Percentiles rank a stretch among this genome's conserved stretches.
Conservation (phyloP, 2,888 invertebrate species). For the Prenolepis imparis region DNA sequence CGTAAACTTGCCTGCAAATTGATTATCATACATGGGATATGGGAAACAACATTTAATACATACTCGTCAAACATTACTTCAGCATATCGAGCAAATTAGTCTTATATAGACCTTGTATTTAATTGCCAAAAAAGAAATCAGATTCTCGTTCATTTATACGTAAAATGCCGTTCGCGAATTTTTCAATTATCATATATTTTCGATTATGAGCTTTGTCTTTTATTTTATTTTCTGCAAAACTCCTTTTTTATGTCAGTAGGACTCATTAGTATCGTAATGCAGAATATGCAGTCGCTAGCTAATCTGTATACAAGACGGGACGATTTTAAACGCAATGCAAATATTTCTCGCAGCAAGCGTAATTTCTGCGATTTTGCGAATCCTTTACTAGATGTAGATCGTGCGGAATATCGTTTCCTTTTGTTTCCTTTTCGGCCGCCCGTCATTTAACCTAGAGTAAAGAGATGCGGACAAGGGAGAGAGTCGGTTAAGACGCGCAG, state of each 20-base stretch:
- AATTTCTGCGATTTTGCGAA: conserved; percentile 63
- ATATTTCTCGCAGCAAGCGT: conserved; percentile 57
- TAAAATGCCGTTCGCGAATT: not conserved
- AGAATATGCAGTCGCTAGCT: not conserved
- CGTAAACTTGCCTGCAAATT: conserved; percentile 26
- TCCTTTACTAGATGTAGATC: conserved; percentile 56
- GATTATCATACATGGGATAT: conserved; percentile 13
- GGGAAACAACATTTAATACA: not conserved
- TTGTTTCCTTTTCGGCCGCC: conserved; percentile 13
- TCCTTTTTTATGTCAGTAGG: not conserved
- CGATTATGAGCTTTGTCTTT: not conserved
- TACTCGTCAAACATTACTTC: not conserved
- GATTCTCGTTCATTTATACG: not conserved
- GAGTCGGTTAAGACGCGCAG: conserved; percentile 59
- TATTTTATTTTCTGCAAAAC: not conserved
- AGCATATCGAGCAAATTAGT: not conserved
- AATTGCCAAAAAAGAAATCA: not conserved
- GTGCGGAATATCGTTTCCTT: conserved; percentile 51
- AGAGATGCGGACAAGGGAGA: conserved; percentile 40
- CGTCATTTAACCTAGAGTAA: conserved; percentile 64
- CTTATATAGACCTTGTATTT: not conserved
- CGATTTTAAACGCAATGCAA: not conserved
- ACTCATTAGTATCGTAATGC: not conserved
- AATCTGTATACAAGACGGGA: conserved; percentile 4
- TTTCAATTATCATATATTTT: not conserved